Percentiles rank a stretch among this genome's conserved stretches.
Conservation (phyloP, 2,797 vertebrate genomes). For the Pangasius sanitwongsei region DNA sequence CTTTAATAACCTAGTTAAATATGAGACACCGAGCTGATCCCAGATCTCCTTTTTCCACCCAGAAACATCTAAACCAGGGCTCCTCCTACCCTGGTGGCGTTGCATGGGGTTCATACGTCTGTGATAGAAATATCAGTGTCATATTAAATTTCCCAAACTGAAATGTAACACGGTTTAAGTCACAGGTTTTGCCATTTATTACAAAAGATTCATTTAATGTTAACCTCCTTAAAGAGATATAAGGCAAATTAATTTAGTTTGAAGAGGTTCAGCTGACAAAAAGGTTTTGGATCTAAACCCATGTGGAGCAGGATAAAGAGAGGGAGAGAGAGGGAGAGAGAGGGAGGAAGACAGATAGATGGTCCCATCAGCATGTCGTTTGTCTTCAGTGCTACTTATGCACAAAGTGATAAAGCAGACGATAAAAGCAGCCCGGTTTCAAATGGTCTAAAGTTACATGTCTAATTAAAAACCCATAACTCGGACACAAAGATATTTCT, state of each 20-base stretch:
- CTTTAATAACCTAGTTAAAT: not conserved
- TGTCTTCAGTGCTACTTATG: slow-evolving; percentile 57
- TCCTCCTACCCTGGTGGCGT: not conserved
- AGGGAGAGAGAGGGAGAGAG: slow-evolving; percentile 1
- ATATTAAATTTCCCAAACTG: not conserved
- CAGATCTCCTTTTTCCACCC: not conserved
- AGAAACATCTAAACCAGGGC: no score
- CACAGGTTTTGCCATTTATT: not conserved
- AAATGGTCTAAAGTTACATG: slow-evolving; percentile 42
- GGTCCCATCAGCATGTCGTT: slow-evolving; percentile 51
- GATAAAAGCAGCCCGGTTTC: slow-evolving; percentile 2
- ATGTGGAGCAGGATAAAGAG: slow-evolving; percentile 28
- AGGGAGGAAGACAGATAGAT: slow-evolving; percentile 55
- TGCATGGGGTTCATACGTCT: not conserved
- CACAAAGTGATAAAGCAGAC: slow-evolving; percentile 42
- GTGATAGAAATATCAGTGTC: not conserved
- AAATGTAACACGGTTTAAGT: not conserved
- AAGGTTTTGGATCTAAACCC: not conserved
- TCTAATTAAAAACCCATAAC: slow-evolving; percentile 38
- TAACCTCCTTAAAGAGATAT: not conserved
- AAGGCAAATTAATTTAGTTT: not conserved
- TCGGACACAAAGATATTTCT: not conserved
- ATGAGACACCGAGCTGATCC: not conserved
- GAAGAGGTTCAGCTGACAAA: not conserved
- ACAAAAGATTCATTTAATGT: not conserved